Percentiles rank a stretch among this genome's conserved stretches.
Evolutionary conservation across 2,888 invertebrate species (phyloP).

Genomic region (Camptogramma bilineatum): DNA sequence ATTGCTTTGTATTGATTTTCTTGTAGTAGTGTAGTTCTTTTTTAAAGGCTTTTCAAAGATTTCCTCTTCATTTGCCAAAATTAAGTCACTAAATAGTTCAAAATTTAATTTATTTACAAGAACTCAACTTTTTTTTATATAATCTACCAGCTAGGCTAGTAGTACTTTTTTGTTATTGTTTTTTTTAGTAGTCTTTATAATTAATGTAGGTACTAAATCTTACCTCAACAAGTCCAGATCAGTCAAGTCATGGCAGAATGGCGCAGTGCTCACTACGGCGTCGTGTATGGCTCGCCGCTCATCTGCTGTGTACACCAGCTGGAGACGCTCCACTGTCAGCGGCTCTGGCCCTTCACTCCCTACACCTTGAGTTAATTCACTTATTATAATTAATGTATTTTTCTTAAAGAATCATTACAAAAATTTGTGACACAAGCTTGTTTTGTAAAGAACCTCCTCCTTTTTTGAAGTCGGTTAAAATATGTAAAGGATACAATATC

Average conservation of each 20-base stretch:
- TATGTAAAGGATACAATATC: conserved; percentile 60
- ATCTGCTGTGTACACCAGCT: conserved; percentile 77
- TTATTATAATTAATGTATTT: conserved; percentile 5
- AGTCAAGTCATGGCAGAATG: conserved; percentile 61
- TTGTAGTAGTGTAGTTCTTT: no score
- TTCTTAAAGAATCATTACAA: neutral
- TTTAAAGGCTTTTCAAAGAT: no score
- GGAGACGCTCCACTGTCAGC: conserved; percentile 64
- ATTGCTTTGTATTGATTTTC: no score
- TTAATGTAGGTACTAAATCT: conserved; percentile 20
- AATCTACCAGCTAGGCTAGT: no score
- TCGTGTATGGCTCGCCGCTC: conserved; percentile 85
- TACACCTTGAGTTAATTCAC: conserved; percentile 65
- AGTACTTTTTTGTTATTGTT: no score
- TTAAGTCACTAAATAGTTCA: neutral
- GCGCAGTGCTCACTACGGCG: conserved; percentile 74
- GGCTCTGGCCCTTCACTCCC: conserved; percentile 57
- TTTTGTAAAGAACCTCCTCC: no score
- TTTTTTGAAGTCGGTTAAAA: no score
- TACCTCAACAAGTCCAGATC: conserved; percentile 68
- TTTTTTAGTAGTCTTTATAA: neutral
- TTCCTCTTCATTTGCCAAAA: neutral
- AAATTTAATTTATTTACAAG: no score
- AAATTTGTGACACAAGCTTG: neutral
- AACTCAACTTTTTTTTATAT: no score